A percentile compares a stretch with the other conserved stretches of the same genome.
phyloP scores from a whole-genome alignment of 1,140 invertebrate species.

The Colletes gigas region DNA sequence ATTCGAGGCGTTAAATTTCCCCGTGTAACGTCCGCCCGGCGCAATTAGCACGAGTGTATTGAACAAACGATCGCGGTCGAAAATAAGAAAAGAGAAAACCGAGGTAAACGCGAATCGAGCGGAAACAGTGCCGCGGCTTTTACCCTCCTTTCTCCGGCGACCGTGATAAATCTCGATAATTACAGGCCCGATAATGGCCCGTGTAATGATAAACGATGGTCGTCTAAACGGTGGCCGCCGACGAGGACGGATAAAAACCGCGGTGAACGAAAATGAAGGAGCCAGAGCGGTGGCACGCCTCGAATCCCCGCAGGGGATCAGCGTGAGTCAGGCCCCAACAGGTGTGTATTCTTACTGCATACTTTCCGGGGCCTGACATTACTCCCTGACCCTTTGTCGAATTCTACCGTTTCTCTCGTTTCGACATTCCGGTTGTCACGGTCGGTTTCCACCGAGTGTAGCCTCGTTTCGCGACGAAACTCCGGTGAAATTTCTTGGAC shows the following conservation, averaged over 20 bases:
- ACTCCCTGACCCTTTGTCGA: not conserved
- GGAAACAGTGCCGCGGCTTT: conserved; percentile 28
- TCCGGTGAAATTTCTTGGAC: not conserved
- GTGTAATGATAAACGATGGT: conserved; percentile 62
- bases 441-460: too few relatives aligned
- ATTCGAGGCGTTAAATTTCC: conserved; percentile 16
- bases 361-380: conserved; percentile 4
- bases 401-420: not conserved
- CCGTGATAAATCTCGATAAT: conserved; percentile 60
- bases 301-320: conserved; percentile 50
- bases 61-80: conserved; percentile 22
- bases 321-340: conserved; percentile 58
- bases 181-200: conserved; percentile 51
- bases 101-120: not conserved
- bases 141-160: conserved; percentile 48
- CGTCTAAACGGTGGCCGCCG: conserved; percentile 39
- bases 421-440: not conserved
- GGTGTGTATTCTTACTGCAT: conserved; percentile 50
- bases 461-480: not conserved
- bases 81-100: conserved; percentile 24
- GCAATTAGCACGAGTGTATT: conserved; percentile 29
- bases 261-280: conserved; percentile 56
- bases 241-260: conserved; percentile 21
- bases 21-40: not conserved
- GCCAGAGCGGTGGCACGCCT: conserved; percentile 47